These are phyloP conservation scores for Sarotherodon lohbergeri DNA, from an alignment of 2,113 vertebrate species.

Conservation along the genomic window DNA sequence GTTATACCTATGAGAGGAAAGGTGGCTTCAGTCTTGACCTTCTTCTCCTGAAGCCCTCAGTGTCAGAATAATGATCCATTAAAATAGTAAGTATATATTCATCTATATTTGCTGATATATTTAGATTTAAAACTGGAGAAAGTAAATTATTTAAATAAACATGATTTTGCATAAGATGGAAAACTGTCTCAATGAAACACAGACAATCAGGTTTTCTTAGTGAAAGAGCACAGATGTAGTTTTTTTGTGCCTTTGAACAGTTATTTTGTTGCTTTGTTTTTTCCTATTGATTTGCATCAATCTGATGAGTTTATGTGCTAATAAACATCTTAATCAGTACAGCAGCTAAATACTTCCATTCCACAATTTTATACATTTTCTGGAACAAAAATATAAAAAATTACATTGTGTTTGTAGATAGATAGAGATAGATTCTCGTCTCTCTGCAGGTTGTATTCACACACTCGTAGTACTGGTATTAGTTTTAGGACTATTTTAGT, in stretches of 20 bases:
- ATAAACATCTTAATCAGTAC: accelerated
- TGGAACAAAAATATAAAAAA: too few species aligned
- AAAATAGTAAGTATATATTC: accelerated
- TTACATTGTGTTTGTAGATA: too few species aligned
- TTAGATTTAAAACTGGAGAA: accelerated
- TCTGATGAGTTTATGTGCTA: accelerated
- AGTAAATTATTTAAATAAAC: not conserved
- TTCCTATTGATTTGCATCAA: accelerated
- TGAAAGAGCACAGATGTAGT: accelerated
- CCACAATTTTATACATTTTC: not conserved
- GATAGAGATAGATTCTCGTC: too few species aligned
- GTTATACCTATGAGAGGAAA: accelerated
- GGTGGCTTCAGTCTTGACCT: accelerated
- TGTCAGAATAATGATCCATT: accelerated
- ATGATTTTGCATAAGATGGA: accelerated
- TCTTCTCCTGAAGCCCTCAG: accelerated
- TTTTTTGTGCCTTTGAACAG: not conserved
- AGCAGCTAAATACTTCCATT: accelerated
- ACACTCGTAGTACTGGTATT: accelerated
- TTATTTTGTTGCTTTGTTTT: not conserved
- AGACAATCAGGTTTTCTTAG: accelerated
- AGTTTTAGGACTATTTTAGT: not conserved
- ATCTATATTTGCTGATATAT: not conserved
- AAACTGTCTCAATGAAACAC: not conserved
- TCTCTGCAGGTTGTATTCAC: accelerated